Base-by-base conservation (phyloP, 2,888 invertebrate species). In the Odiellus spinosus region DNA sequence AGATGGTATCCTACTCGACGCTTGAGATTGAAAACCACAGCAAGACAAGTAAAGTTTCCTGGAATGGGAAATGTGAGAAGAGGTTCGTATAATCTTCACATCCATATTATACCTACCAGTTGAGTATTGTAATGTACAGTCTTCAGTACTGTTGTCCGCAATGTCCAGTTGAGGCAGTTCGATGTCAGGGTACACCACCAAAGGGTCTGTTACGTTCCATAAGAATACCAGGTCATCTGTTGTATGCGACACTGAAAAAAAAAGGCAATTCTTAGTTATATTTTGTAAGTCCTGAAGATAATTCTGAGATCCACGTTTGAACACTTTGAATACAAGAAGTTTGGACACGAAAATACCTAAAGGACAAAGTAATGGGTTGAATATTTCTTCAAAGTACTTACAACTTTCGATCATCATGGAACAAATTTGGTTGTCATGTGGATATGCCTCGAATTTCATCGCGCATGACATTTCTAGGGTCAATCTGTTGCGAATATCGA, bases 321-420 rank as follows among this genome's bases (percentile, higher is more conserved):
- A n/a, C n/a, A n/a, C n/a, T n/a, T n/a, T n/a, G n/a, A 47, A 10
- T 48, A 45, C 20, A 8, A 20, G 15, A 18, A 2, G 41, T n/a
- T 18, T 39, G 8, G 4, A 35, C n/a, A n/a, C n/a, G n/a, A n/a
- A n/a, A n/a, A n/a, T n/a, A n/a, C n/a, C n/a, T n/a, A n/a, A n/a
- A n/a, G n/a, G n/a, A n/a, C n/a, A n/a, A n/a, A n/a, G n/a, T n/a
- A n/a, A n/a, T n/a, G n/a, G n/a, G n/a, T n/a, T n/a, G n/a, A n/a
- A n/a, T n/a, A n/a, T n/a, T n/a, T n/a, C n/a, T n/a, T n/a, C n/a
- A n/a, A n/a, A n/a, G n/a, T 62, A 78, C 86, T 78, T 73, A 88
- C 88, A 73, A 62, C 88, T 88, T 71, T 90, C 88, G 47, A 90
- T 87, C 81, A 85, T 84, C 80, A 90, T 85, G 43, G 82, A 81